Percentiles rank a stretch among this genome's conserved stretches.
Evolutionary conservation across 1,140 invertebrate genomes (phyloP).

Genomic region (Nebria ingens): DNA sequence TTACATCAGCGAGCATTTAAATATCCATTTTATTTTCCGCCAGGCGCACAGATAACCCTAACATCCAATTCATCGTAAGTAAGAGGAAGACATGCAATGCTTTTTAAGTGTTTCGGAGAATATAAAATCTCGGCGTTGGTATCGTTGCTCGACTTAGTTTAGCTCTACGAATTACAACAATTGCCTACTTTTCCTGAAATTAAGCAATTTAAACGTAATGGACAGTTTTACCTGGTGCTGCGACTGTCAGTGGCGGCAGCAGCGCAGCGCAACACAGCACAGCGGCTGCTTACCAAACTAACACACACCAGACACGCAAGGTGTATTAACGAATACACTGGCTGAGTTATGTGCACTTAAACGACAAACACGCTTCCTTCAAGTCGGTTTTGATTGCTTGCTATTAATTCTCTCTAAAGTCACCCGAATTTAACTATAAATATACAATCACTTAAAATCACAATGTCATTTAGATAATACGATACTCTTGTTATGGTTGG

Average conservation of each 20-base stretch:
- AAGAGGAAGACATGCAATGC: not conserved
- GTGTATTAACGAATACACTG: not conserved
- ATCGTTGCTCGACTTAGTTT: not conserved
- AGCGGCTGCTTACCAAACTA: not conserved
- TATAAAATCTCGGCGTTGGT: not conserved
- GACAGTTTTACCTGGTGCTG: not conserved
- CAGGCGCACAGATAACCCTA: no score
- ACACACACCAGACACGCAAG: not conserved
- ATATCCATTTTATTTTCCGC: no score
- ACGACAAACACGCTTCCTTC: not conserved
- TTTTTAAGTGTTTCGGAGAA: not conserved
- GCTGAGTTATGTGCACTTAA: not conserved
- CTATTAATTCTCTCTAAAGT: no score
- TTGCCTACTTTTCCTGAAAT: slow-evolving; percentile 5
- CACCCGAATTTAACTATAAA: no score
- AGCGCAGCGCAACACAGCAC: no score
- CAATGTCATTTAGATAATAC: no score
- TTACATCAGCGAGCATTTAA: no score
- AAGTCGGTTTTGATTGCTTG: not conserved
- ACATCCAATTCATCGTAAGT: no score
- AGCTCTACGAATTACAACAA: not conserved
- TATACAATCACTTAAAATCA: no score
- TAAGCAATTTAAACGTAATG: slow-evolving; percentile 8
- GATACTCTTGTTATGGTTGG: no score
- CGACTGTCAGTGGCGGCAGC: no score